phyloP scores from a whole-genome alignment of 1,140 invertebrate species.

The Drosophila parvula region DNA sequence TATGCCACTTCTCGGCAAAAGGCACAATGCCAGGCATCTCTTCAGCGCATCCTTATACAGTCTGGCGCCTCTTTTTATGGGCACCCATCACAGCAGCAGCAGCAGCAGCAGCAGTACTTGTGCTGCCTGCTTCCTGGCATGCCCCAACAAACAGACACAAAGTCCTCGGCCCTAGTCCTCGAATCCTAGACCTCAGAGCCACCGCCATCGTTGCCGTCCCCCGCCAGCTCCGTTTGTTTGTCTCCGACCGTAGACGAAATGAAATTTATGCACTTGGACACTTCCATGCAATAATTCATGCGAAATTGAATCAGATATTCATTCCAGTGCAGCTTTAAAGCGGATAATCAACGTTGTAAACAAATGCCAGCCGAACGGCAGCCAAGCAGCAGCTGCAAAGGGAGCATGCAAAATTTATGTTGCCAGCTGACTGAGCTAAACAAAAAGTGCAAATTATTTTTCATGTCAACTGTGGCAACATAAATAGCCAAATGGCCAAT shows the following conservation, averaged over 20 bases:
- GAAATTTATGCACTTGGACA: slow-evolving; percentile 83
- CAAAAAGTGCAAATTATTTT: slow-evolving; percentile 57
- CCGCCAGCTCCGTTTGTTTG: slow-evolving; percentile 30
- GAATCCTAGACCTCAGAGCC: slow-evolving; percentile 42
- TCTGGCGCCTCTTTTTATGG: slow-evolving; percentile 79
- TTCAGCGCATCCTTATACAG: slow-evolving; percentile 71
- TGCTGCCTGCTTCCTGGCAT: slow-evolving; percentile 58
- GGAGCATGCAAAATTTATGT: slow-evolving; percentile 61
- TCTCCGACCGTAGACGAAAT: slow-evolving; percentile 63
- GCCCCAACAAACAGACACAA: slow-evolving; percentile 70
- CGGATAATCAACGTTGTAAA: slow-evolving; percentile 79
- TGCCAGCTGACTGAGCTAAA: slow-evolving; percentile 49
- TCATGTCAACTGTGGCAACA: slow-evolving; percentile 41
- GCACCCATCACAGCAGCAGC: slow-evolving; percentile 50
- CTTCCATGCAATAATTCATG: slow-evolving; percentile 81
- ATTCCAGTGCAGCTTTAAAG: slow-evolving; percentile 78
- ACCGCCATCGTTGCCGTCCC: slow-evolving; percentile 7
- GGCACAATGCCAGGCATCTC: slow-evolving; percentile 66
- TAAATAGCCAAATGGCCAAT: slow-evolving; percentile 38
- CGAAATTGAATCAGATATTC: slow-evolving; percentile 83
- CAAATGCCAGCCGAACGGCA: slow-evolving; percentile 47
- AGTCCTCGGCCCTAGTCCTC: slow-evolving; percentile 63
- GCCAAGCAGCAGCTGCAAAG: slow-evolving; percentile 8
- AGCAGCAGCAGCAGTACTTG: slow-evolving; percentile 51
- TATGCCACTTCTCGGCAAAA: slow-evolving; percentile 69